Conservation (phyloP, 2,113 vertebrate genomes). For the Hemiprocne comata region DNA sequence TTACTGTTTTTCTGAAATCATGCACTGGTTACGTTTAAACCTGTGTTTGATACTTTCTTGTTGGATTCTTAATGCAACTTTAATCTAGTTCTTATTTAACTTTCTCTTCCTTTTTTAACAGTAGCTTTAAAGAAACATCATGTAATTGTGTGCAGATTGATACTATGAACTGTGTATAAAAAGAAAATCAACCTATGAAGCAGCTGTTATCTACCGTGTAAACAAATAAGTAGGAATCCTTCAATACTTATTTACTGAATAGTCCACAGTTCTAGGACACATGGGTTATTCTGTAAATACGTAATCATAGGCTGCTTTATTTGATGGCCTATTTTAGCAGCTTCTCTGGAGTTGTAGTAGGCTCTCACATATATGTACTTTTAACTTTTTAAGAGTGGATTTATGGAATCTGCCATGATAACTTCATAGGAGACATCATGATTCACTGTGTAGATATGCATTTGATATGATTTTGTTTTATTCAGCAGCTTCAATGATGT, state of each 20-base stretch:
- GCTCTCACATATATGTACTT: constrained; percentile 65
- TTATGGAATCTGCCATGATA: constrained; percentile 65
- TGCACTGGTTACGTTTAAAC: constrained; percentile 60
- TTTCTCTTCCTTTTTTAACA: constrained; percentile 68
- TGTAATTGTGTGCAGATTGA: constrained; percentile 69
- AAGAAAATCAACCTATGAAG: constrained; percentile 34
- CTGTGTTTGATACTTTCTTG: constrained; percentile 65
- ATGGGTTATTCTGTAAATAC: constrained; percentile 70
- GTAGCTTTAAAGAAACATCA: constrained; percentile 66
- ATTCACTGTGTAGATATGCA: constrained; percentile 76
- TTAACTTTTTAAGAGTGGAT: constrained; percentile 61
- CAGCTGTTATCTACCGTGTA: constrained; percentile 47
- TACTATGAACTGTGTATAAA: constrained; percentile 44
- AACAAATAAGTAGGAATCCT: constrained; percentile 49
- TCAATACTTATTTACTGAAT: constrained; percentile 70
- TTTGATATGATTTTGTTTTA: constrained; percentile 72
- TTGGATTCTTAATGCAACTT: constrained; percentile 76
- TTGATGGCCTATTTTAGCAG: constrained; percentile 54
- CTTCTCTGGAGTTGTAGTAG: constrained; percentile 61
- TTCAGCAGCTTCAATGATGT: constrained; percentile 55
- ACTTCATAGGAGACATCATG: constrained; percentile 50
- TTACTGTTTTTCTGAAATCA: constrained; percentile 52
- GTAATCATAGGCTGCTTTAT: constrained; percentile 63
- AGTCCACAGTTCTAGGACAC: constrained; percentile 60
- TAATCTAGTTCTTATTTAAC: constrained; percentile 77